These are phyloP conservation scores for Xyliphius kryptos DNA, from an alignment of 2,113 vertebrate species.

Conservation along the genomic window DNA sequence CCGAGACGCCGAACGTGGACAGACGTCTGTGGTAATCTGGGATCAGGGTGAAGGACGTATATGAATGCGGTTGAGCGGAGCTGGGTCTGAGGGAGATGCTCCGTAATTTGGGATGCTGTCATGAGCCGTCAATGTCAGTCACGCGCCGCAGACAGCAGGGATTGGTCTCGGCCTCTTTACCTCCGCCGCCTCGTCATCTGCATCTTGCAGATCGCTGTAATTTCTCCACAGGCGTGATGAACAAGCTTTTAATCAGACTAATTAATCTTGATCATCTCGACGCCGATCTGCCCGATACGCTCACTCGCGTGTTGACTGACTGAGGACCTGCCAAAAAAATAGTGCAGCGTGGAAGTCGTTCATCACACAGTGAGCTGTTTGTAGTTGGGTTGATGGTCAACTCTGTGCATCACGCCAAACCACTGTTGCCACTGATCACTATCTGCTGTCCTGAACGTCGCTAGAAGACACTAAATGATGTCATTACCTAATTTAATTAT, in stretches of 20 bases:
- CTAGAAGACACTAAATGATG: too few species aligned
- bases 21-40: conserved; percentile 1
- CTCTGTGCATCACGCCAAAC: too few species aligned
- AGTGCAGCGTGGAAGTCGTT: too few species aligned
- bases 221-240: conserved; percentile 15
- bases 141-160: not conserved
- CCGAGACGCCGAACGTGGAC: too few species aligned
- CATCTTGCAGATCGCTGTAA: conserved; percentile 28
- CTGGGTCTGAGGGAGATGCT: not conserved
- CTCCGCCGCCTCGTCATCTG: conserved; percentile 27
- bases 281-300: conserved; percentile 1
- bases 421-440: too few species aligned
- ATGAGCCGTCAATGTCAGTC: conserved; percentile 21
- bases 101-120: conserved; percentile 12
- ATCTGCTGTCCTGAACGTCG: too few species aligned
- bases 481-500: too few species aligned
- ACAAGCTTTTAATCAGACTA: conserved; percentile 28
- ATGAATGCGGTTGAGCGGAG: too few species aligned
- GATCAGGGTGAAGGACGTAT: too few species aligned
- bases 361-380: too few species aligned
- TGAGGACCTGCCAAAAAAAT: not conserved
- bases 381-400: too few species aligned
- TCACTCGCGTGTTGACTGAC: not conserved
- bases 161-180: conserved; percentile 35
- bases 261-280: conserved; percentile 20